A percentile compares a stretch with the other conserved stretches of the same genome.
These are phyloP conservation scores for Leucopternis melanops DNA, from an alignment of 2,113 vertebrate species.

Conservation along the genomic window DNA sequence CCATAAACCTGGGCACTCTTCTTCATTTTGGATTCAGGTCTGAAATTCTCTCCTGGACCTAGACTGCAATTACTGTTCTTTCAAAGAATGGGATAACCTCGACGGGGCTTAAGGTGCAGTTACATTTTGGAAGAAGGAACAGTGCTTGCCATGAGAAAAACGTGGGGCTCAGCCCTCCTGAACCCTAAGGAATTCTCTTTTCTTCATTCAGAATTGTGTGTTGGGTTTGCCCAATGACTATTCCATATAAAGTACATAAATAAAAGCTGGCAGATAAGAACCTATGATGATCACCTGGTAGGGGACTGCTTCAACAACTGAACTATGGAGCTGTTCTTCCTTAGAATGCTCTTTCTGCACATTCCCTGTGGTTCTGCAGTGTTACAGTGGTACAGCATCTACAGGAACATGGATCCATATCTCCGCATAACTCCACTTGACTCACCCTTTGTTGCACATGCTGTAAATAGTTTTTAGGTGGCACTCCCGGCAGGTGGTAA, in stretches of 20 bases:
- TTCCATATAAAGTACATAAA: not conserved
- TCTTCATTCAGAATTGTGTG: not conserved
- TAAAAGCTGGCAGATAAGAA: not conserved
- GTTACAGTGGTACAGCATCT: not conserved
- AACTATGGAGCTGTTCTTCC: not conserved
- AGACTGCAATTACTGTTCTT: not conserved
- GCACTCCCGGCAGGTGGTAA: not conserved
- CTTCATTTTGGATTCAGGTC: not conserved
- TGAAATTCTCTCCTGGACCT: not conserved
- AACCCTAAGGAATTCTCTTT: not conserved
- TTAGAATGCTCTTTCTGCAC: not conserved
- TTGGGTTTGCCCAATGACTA: not conserved
- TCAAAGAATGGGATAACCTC: not conserved
- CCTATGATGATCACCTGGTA: rapidly evolving
- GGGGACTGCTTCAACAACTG: not conserved
- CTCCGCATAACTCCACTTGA: not conserved
- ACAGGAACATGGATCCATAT: not conserved
- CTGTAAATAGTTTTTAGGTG: not conserved
- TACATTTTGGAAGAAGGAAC: not conserved
- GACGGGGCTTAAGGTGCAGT: not conserved
- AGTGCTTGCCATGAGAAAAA: not conserved
- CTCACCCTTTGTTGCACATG: not conserved
- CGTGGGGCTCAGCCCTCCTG: not conserved
- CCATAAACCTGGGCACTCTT: not conserved
- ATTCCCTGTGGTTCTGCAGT: not conserved